These are phyloP conservation scores for Lerema accius DNA, from an alignment of 1,140 invertebrate genomes.

Conservation along the genomic window DNA sequence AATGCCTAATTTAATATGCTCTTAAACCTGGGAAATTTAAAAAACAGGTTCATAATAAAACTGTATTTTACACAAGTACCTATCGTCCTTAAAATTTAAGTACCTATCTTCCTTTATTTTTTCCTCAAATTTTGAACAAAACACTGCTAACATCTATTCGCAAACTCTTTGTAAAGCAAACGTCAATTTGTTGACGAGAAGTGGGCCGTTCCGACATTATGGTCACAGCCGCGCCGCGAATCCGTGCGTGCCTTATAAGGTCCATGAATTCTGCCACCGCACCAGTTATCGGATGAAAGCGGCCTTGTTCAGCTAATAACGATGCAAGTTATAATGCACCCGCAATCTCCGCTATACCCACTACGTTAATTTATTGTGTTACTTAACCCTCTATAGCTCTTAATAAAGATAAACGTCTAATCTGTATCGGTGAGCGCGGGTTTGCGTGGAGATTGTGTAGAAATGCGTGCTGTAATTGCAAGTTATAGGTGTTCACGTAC, in stretches of 20 bases:
- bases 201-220: too few relatives aligned
- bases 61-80: too few relatives aligned
- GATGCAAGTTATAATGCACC: constrained; percentile 48
- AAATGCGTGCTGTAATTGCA: constrained; percentile 30
- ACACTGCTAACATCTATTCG: too few relatives aligned
- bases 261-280: constrained; percentile 62
- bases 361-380: constrained; percentile 52
- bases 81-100: too few relatives aligned
- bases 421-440: constrained; percentile 41
- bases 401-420: constrained; percentile 58
- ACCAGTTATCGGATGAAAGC: constrained; percentile 69
- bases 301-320: constrained; percentile 61
- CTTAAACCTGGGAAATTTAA: too few relatives aligned
- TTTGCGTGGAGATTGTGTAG: constrained; percentile 23
- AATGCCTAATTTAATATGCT: too few relatives aligned
- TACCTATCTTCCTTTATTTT: too few relatives aligned
- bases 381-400: constrained; percentile 51
- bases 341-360: constrained; percentile 45
- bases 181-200: constrained; percentile 42
- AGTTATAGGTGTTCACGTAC: constrained; percentile 18
- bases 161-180: too few relatives aligned
- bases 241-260: constrained; percentile 62
- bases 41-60: too few relatives aligned
- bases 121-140: too few relatives aligned
- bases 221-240: constrained; percentile 52